Base-by-base conservation (phyloP, 2,888 invertebrate species). In the Acleris laterana region DNA sequence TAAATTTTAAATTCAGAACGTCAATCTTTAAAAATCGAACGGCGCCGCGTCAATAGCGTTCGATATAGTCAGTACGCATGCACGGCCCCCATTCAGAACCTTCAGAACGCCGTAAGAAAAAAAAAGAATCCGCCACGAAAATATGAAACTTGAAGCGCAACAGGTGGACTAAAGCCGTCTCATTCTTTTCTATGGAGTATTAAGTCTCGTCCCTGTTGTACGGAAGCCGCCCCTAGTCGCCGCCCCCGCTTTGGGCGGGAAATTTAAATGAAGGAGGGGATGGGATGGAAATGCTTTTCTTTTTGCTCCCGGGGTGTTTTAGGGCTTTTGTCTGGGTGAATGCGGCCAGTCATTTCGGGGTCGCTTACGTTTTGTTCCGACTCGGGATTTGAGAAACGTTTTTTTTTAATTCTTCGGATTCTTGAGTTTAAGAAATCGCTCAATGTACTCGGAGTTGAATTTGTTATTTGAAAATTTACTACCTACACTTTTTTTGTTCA, bases 241-340 rank as follows among this genome's bases (percentile, higher is more conserved):
- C 91, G 89, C 90, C 92, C 90, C 84, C 87, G 82, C 85, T 81
- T 79, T 83, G 85, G 89, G 90, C 90, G 92, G 92, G 90, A 92
- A 93, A 92, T 89, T 88, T 87, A 86, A 89, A 90, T 86, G 85
- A 88, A 86, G 89, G 88, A 86, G 88, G 90, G 90, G 90, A 84
- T 82, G 87, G 86, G 83, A 88, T 88, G 89, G 85, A 89, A 89
- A 89, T 86, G 89, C 87, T 89, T 93, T 93, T 93, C 90, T 90
- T 93, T 92, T 91, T 91, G 87, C 88, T 88, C 85, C 82, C 85
- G 84, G 89, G 90, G 90, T 88, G 88, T 88, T 90, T 89, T 88
- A 89, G 90, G 83, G 89, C 90, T 91, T 90, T 91, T 93, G 92
- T 92, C 89, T 91, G 91, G 88, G 88, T 92, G 92, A 93, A 90